Conservation (phyloP, 1,140 invertebrate genomes). For the Bombus haemorrhoidalis region DNA sequence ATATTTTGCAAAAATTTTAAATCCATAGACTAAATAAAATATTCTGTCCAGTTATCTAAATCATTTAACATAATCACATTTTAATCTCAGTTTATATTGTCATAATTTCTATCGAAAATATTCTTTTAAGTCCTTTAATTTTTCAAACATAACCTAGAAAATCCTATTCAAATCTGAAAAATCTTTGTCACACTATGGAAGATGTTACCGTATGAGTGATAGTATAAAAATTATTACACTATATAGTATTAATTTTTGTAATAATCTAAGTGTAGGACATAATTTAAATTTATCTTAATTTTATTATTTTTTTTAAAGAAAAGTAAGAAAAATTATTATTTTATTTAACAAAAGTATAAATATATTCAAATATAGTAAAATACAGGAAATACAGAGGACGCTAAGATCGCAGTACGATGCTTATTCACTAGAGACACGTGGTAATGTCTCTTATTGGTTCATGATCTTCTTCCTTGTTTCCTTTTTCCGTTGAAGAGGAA, state of each 20-base stretch:
- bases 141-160: constrained; percentile 5
- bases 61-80: background rate
- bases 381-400: background rate
- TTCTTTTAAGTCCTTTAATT: background rate
- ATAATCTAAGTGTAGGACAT: background rate
- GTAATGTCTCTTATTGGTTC: background rate
- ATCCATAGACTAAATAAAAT: background rate
- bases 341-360: background rate
- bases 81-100: background rate
- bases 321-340: background rate
- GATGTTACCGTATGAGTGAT: background rate
- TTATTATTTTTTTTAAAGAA: background rate
- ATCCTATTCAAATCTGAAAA: background rate
- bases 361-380: background rate
- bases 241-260: too few species aligned
- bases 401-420: too few species aligned
- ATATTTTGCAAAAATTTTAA: background rate
- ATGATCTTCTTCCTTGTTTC: constrained; percentile 14
- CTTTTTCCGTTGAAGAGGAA: constrained; percentile 25
- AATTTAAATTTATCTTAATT: background rate
- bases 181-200: background rate
- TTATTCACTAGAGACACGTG: background rate
- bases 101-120: background rate
- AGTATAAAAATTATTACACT: background rate
- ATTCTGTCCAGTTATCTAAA: background rate